Base-by-base conservation (phyloP, 2,113 vertebrate species). In the Brachionichthys hirsutus region DNA sequence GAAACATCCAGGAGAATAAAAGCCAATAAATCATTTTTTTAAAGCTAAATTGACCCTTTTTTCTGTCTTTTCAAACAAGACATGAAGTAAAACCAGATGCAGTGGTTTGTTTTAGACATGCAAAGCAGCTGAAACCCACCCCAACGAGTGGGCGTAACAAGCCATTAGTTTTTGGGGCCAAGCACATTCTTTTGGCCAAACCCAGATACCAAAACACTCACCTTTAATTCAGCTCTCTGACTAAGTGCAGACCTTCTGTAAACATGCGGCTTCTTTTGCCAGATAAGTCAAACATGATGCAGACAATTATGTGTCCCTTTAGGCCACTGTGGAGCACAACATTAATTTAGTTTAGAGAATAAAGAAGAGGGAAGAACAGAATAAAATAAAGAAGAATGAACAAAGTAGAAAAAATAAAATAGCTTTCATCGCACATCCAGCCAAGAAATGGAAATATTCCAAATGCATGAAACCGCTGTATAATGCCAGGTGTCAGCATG, bases 71-170 rank as follows among this genome's bases (percentile, higher is more conserved):
- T 9, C 62, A 84, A 85, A 85, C 60, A 82, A 77, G 79, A 78
- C 70, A 70, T 7, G 16, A 82, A 88, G 67, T 76, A 82, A 83
- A 80, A 87, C 63, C 83, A 87, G 85, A 88, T 85, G 87, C 66
- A 70, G 77, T 49, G 79, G 77, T 81, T 84, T 82, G 73, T 80
- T 82, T 80, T 68, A 80, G 69, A 85, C 80, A 82, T 86, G 84
- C 74, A 82, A 82, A 83, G 73, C 80, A 83, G 80, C 75, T 62
- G 70, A 76, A 80, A 67, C 54, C 73, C 65, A 77, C 47, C 64
- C 74, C 40, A 62, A 46, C 59, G 56, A 80, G 77, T 80, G 78
- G 78, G 74, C 69, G 78, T 82, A 69, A 75, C 69, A 64, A 75
- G 70, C 76, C 66, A 74, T 75, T 72, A 70, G 71, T 53, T 61